Evolutionary conservation across 2,797 vertebrate species (phyloP).

Genomic region (Siniperca undulata): DNA sequence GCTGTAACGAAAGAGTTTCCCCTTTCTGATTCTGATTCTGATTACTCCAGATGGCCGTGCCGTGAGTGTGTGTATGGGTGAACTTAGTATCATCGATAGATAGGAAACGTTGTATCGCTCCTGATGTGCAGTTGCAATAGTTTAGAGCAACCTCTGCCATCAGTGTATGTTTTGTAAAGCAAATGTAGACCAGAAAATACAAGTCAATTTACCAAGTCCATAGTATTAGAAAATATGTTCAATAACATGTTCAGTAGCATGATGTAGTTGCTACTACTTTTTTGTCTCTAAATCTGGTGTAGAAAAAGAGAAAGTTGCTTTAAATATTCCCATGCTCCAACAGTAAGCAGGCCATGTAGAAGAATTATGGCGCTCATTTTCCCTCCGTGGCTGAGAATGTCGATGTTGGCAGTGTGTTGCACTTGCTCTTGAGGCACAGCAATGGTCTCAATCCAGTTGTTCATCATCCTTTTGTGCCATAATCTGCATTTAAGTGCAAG

Average conservation of each 20-base stretch:
- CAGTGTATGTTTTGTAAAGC: too few species aligned
- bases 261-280: neutral
- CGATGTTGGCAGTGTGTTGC: conserved; percentile 10
- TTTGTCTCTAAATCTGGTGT: conserved; percentile 10
- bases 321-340: conserved; percentile 22
- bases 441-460: conserved; percentile 45
- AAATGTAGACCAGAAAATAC: too few species aligned
- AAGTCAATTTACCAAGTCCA: too few species aligned
- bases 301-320: conserved; percentile 11
- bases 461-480: conserved; percentile 54
- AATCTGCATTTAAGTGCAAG: conserved; percentile 49
- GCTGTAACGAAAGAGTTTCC: too few species aligned
- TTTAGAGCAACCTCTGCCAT: too few species aligned
- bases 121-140: too few species aligned
- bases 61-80: too few species aligned
- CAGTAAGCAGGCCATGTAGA: conserved; percentile 47
- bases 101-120: too few species aligned
- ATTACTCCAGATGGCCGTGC: too few species aligned
- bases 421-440: conserved; percentile 36
- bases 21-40: too few species aligned
- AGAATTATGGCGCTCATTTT: conserved; percentile 51
- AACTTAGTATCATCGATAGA: too few species aligned
- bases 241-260: neutral
- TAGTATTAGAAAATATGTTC: neutral
- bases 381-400: conserved; percentile 18